Evolutionary conservation across 2,113 vertebrate species (phyloP).

Genomic region (Lamprotornis superbus): DNA sequence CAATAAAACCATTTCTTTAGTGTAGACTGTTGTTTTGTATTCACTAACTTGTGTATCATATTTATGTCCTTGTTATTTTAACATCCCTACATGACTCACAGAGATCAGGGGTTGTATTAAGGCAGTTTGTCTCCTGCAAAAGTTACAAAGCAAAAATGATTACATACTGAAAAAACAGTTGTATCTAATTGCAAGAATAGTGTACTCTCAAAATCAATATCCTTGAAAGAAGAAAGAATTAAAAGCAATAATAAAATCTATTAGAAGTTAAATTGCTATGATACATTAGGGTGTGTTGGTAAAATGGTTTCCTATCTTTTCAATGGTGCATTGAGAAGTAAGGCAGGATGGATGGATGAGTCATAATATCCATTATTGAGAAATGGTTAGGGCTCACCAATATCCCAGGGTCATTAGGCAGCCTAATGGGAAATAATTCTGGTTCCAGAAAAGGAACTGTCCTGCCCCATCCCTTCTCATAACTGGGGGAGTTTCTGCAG

Average conservation of each 20-base stretch:
- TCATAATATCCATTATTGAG: conserved; percentile 24
- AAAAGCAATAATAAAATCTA: conserved; percentile 54
- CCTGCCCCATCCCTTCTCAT: not conserved
- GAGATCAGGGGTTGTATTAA: conserved; percentile 35
- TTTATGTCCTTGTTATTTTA: conserved; percentile 41
- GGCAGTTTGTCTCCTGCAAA: conserved; percentile 36
- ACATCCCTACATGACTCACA: not conserved
- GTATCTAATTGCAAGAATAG: conserved; percentile 39
- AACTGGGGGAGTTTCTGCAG: not conserved
- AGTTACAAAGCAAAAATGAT: conserved; percentile 45
- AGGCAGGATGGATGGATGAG: not conserved
- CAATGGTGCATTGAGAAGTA: conserved; percentile 13
- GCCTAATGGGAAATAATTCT: conserved; percentile 34
- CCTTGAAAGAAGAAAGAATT: conserved; percentile 44
- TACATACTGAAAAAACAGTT: conserved; percentile 9
- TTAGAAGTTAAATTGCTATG: conserved; percentile 50
- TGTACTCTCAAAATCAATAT: conserved; percentile 53
- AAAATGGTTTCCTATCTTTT: conserved; percentile 27
- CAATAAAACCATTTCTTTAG: not conserved
- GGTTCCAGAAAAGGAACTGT: not conserved
- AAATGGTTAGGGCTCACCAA: conserved; percentile 5
- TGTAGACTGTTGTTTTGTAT: not conserved
- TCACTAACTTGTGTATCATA: not conserved
- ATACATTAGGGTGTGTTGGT: not conserved
- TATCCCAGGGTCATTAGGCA: conserved; percentile 31